Conservation (phyloP, 2,797 vertebrate species). For the Danio choprae region DNA sequence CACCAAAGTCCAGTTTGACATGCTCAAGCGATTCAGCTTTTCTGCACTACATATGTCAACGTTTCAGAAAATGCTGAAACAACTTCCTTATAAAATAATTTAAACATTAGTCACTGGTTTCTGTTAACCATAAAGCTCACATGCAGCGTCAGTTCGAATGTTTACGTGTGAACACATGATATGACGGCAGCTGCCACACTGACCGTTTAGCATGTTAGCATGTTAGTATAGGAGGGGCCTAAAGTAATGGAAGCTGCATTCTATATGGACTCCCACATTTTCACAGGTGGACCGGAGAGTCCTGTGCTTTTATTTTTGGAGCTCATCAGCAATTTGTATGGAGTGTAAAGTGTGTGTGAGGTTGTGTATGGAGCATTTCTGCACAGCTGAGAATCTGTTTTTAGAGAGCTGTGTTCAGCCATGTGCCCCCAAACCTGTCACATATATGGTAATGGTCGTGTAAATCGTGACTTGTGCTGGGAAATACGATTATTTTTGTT, state of each 20-base stretch:
- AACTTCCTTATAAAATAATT: not conserved
- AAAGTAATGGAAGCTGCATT: slow-evolving; percentile 33
- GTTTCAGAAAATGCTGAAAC: not conserved
- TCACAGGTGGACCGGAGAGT: slow-evolving; percentile 52
- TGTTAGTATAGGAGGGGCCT: slow-evolving; percentile 35
- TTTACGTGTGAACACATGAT: not conserved
- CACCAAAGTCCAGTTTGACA: slow-evolving; percentile 41
- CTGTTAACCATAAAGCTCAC: not conserved
- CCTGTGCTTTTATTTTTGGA: slow-evolving; percentile 53
- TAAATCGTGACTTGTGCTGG: slow-evolving; percentile 9
- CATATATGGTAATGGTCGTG: slow-evolving; percentile 44
- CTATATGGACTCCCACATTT: slow-evolving; percentile 44
- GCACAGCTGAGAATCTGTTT: slow-evolving; percentile 80
- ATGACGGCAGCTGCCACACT: slow-evolving; percentile 21
- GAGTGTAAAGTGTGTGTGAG: slow-evolving; percentile 36
- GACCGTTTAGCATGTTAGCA: slow-evolving; percentile 33
- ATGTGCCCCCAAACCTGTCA: slow-evolving; percentile 68
- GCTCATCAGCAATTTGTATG: slow-evolving; percentile 38
- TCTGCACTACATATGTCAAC: not conserved
- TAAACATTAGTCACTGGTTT: not conserved
- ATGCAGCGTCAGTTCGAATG: not conserved
- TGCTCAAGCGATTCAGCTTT: not conserved
- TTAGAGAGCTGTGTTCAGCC: slow-evolving; percentile 71
- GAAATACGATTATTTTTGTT: not conserved
- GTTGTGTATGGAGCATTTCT: slow-evolving; percentile 28